These are phyloP conservation scores for Daphoenositta chrysoptera DNA, from an alignment of 2,113 vertebrate genomes.

Conservation along the genomic window DNA sequence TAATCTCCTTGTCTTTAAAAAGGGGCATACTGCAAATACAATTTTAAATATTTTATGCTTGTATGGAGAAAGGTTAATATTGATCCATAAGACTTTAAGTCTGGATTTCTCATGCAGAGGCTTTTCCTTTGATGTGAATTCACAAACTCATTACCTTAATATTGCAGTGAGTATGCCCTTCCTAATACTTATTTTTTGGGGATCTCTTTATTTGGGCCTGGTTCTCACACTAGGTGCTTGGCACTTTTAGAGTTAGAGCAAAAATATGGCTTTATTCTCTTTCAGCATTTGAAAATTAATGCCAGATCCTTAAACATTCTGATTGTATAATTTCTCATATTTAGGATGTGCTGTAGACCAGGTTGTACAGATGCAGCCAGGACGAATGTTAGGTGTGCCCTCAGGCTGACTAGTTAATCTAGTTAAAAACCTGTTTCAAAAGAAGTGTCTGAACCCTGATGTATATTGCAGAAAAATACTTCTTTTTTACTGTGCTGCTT, in stretches of 20 bases:
- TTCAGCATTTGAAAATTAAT: not conserved
- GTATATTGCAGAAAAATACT: not conserved
- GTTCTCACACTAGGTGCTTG: not conserved
- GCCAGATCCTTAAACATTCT: not conserved
- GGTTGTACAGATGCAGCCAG: not conserved
- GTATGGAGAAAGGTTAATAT: not conserved
- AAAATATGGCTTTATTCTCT: not conserved
- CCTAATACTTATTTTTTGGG: not conserved
- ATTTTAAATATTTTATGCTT: not conserved
- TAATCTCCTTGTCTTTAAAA: not conserved
- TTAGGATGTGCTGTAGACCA: not conserved
- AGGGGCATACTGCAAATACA: not conserved
- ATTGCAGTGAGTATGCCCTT: not conserved
- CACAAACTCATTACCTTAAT: not conserved
- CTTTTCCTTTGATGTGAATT: not conserved
- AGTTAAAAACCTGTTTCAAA: conserved; percentile 20
- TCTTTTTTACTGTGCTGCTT: conserved; percentile 6
- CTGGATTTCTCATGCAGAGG: not conserved
- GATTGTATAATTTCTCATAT: not conserved
- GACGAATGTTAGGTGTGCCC: not conserved
- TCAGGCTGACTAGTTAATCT: conserved; percentile 31
- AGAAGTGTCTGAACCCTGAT: not conserved
- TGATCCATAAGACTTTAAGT: not conserved
- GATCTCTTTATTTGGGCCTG: not conserved
- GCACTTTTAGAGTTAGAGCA: not conserved